Evolutionary conservation across 2,797 vertebrate species (phyloP), one percentile per base, ranked within the genome.

Genomic region (Tadarida brasiliensis): DNA sequence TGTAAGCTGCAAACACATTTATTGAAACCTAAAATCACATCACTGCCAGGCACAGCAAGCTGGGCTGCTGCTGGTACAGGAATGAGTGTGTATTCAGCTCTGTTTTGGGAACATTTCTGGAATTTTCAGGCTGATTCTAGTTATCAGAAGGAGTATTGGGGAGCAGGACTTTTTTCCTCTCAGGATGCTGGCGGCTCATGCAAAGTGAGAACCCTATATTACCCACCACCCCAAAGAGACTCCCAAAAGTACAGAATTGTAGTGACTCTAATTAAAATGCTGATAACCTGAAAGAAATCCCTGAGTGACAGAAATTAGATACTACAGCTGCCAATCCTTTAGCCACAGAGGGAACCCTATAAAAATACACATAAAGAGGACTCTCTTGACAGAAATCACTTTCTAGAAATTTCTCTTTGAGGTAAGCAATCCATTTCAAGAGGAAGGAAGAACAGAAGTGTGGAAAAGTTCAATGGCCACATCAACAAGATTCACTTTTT

Each of bases 391-490:
- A 85, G 92, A 83, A 90, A 80, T 7, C 7, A 65, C 49, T 93
- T 85, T 78, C 70, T 54, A 89, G 68, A 20, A 51, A 22, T 74
- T 91, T 94, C 57, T 68, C 15, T 91, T 44, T 47, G 30, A 12
- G 26, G 11, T 59, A 77, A 56, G 39, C 61, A 88, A 85, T 44
- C 44, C 33, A 44, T 67, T 89, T 77, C 68, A 77, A 96, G 63
- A 92, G 8, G 19, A 33, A 47, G 4, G 39, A 63, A 87, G 47
- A 74, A 61, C 1, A 44, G 11, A 73, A 61, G 47, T 39, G 33
- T 85, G 44, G 11, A 76, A 59, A 84, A 28, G 17, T 54, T 74
- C 14, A 44, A 20, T 33, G 56, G 26, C 22, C 10, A 11, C n/a
- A 95, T 44, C 30, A 61, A 70, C 30, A 87, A 26, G 19, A 78